These are phyloP conservation scores for Spodoptera picta DNA, from an alignment of 2,888 invertebrate species.

Conservation along the genomic window DNA sequence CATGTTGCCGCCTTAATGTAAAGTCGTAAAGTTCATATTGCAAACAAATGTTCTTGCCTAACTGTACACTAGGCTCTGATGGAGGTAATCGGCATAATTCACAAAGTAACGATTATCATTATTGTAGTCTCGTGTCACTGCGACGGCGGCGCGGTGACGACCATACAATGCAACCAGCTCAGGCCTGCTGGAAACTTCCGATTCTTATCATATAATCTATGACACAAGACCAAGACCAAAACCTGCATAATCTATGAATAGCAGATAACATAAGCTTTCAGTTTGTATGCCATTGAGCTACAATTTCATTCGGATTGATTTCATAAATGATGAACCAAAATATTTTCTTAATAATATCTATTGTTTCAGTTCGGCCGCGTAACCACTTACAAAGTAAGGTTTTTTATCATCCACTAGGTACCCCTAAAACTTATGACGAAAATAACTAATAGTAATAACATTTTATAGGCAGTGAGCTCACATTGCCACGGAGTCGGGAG, in stretches of 20 bases:
- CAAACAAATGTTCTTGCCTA: conserved; percentile 54
- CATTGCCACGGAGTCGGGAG: conserved; percentile 68
- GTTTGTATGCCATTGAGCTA: too few relatives aligned
- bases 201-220: conserved; percentile 21
- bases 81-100: conserved; percentile 69
- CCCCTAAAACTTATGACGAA: conserved; percentile 73
- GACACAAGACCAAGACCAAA: neutral
- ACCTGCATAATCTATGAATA: neutral
- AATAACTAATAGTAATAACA: conserved; percentile 81
- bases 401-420: conserved; percentile 56
- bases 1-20: conserved; percentile 59
- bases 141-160: conserved; percentile 23
- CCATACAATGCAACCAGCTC: conserved; percentile 10
- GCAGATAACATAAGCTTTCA: neutral
- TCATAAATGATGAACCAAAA: too few relatives aligned
- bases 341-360: too few relatives aligned
- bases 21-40: conserved; percentile 68
- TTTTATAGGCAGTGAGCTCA: conserved; percentile 79
- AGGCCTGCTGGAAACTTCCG: conserved; percentile 12
- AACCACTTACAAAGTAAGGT: conserved; percentile 51
- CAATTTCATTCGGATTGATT: too few relatives aligned
- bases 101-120: conserved; percentile 60
- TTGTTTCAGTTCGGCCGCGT: too few relatives aligned
- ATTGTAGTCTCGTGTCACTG: conserved; percentile 22
- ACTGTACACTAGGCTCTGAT: conserved; percentile 55